Percentiles rank a stretch among this genome's conserved stretches.
These are phyloP conservation scores for Elegia similella DNA, from an alignment of 2,888 invertebrate genomes.

Conservation along the genomic window DNA sequence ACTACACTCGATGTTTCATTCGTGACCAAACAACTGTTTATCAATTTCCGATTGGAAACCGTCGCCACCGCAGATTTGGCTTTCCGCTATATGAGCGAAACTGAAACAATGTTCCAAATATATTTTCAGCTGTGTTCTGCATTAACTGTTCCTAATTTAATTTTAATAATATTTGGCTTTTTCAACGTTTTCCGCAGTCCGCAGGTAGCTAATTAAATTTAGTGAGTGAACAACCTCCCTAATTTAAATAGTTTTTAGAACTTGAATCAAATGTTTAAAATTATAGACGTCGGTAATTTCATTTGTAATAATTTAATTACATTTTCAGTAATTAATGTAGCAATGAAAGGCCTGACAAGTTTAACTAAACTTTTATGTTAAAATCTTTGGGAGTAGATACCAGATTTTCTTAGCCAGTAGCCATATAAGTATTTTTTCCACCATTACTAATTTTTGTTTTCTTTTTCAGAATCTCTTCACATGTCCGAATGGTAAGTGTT, in stretches of 20 bases:
- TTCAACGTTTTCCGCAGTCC: neutral
- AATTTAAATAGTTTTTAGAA: neutral
- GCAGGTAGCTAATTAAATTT: neutral
- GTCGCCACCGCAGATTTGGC: slow-evolving; percentile 25
- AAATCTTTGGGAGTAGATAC: no score
- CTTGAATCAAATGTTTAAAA: neutral
- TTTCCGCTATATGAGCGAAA: slow-evolving; percentile 18
- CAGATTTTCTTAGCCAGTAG: no score
- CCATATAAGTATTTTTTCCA: no score
- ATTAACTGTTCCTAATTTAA: neutral
- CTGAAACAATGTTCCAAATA: slow-evolving; percentile 21
- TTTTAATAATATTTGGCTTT: slow-evolving; percentile 14
- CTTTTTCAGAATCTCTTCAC: slow-evolving; percentile 86
- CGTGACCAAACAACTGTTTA: slow-evolving; percentile 36
- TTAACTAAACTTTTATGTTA: no score
- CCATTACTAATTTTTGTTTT: slow-evolving; percentile 38
- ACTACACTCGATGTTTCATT: slow-evolving; percentile 38
- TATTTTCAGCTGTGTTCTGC: slow-evolving; percentile 10
- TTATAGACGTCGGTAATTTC: neutral
- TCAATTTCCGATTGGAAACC: slow-evolving; percentile 38
- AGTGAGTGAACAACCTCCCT: neutral
- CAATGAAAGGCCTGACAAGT: no score
- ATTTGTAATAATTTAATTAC: neutral
- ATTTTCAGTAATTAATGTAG: neutral
- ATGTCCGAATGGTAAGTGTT: slow-evolving; percentile 87